Evolutionary conservation across 2,888 invertebrate species (phyloP), one percentile per base, ranked within the genome.

Genomic region (Cheilosia pagana): DNA sequence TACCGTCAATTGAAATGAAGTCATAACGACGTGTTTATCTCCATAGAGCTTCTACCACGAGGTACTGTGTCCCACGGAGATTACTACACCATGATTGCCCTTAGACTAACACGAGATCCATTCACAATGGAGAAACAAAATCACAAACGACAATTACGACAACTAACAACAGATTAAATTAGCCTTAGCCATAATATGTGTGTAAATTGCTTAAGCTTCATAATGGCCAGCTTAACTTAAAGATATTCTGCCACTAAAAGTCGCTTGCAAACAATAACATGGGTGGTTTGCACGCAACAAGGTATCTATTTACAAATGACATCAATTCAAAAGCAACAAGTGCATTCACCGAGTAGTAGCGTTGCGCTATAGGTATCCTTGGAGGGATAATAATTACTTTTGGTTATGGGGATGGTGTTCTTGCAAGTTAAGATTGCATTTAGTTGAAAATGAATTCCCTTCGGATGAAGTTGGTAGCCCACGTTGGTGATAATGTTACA

Each of bases 361-460:
- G 0, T 16, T 21, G 45, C n/a, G 19, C 2, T 12, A 55, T 7
- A n/a, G 39, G 5, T 21, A 41, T 68, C 62, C 62, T 74, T 74
- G 63, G 41, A 14, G 50, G 19, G 53, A 62, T 75, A 57, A 65
- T 76, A 71, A 81, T 81, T 76, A 76, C 81, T 65, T 71, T 71
- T 81, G 63, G 71, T 76, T 60, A 70, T 63, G 16, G 59, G 70
- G 57, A 62, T 23, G 53, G 48, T 53, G 67, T 60, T 52, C 45
- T 63, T 70, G 76, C 70, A 70, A 55, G 67, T 31, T 19, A 53
- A 65, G 52, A 65, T 76, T 81, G 70, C 59, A 81, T 57, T 68
- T 21, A 50, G 50, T 57, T 57, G 50, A 48, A 2, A 57, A 19
- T 35, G 23, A 43, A 50, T 62, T 48, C 48, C n/a, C 45, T 16